Percentiles rank a stretch among this genome's conserved stretches.
Evolutionary conservation across 2,888 invertebrate species (phyloP).

Genomic region (Dendrolimus houi): DNA sequence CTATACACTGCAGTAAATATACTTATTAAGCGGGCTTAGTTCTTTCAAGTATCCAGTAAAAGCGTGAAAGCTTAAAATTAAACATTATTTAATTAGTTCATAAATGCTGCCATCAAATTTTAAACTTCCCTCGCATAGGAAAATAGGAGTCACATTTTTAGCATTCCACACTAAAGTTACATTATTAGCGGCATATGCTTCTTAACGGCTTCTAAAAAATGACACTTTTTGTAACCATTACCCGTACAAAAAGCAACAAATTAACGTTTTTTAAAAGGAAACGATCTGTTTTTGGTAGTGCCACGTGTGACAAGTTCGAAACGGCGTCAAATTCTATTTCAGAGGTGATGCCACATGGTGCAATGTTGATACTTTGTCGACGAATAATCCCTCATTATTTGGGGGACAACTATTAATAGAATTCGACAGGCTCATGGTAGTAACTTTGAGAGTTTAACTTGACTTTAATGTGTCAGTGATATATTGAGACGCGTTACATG

Average conservation of each 20-base stretch:
- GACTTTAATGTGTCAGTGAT: constrained; percentile 60
- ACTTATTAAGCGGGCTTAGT: too few relatives aligned
- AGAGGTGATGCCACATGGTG: constrained; percentile 54
- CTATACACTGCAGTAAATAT: too few relatives aligned
- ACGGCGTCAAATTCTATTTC: constrained; percentile 57
- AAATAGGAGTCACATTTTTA: constrained; percentile 63
- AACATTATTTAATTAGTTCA: not conserved
- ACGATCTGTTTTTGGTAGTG: constrained; percentile 68
- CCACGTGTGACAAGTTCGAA: constrained; percentile 63
- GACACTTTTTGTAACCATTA: constrained; percentile 51
- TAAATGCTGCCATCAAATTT: not conserved
- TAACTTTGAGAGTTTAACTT: constrained; percentile 49
- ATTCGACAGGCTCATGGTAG: constrained; percentile 49
- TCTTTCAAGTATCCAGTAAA: too few relatives aligned
- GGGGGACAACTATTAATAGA: constrained; percentile 57
- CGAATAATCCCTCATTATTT: constrained; percentile 62
- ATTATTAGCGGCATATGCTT: constrained; percentile 64
- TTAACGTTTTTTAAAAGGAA: constrained; percentile 74
- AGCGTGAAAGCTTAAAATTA: too few relatives aligned
- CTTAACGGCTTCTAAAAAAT: constrained; percentile 60
- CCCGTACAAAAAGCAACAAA: constrained; percentile 62
- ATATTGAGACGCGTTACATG: constrained; percentile 44
- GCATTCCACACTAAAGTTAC: constrained; percentile 49
- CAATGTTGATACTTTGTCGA: constrained; percentile 67
- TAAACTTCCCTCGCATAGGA: constrained; percentile 29